phyloP scores from a whole-genome alignment of 2,888 invertebrate genomes.

The Sphinx pinastri region DNA sequence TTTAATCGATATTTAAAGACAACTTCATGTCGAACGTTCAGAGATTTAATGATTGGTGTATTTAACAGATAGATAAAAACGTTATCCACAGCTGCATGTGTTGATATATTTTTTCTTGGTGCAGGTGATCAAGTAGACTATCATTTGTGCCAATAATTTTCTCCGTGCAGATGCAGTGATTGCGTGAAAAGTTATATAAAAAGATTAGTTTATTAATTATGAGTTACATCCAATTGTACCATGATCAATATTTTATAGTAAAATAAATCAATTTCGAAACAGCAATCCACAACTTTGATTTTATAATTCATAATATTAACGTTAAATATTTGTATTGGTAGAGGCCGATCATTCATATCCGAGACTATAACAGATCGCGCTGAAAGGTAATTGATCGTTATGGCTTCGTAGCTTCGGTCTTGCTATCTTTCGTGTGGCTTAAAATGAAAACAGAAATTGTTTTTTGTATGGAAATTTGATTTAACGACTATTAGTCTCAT shows the following conservation, averaged over 20 bases:
- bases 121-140: not conserved
- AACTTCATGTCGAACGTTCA: slow-evolving; percentile 6
- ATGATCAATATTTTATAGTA: too few relatives aligned
- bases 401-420: slow-evolving; percentile 6
- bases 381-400: slow-evolving; percentile 15
- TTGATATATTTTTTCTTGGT: not conserved
- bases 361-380: slow-evolving; percentile 15
- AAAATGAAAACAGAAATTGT: not conserved
- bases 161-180: too few relatives aligned
- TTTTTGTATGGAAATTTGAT: slow-evolving; percentile 7
- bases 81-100: not conserved
- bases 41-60: not conserved
- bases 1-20: slow-evolving; percentile 15
- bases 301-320: slow-evolving; percentile 16
- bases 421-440: not conserved
- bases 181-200: too few relatives aligned
- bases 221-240: too few relatives aligned
- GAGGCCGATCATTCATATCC: slow-evolving; percentile 13
- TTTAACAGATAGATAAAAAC: not conserved
- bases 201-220: too few relatives aligned
- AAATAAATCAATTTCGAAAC: too few relatives aligned
- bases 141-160: too few relatives aligned
- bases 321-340: slow-evolving; percentile 8
- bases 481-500: not conserved
- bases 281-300: not conserved